A percentile compares a stretch with the other conserved stretches of the same genome.
These are phyloP conservation scores for Acanthisitta chloris DNA, from an alignment of 2,113 vertebrate genomes.

Conservation along the genomic window DNA sequence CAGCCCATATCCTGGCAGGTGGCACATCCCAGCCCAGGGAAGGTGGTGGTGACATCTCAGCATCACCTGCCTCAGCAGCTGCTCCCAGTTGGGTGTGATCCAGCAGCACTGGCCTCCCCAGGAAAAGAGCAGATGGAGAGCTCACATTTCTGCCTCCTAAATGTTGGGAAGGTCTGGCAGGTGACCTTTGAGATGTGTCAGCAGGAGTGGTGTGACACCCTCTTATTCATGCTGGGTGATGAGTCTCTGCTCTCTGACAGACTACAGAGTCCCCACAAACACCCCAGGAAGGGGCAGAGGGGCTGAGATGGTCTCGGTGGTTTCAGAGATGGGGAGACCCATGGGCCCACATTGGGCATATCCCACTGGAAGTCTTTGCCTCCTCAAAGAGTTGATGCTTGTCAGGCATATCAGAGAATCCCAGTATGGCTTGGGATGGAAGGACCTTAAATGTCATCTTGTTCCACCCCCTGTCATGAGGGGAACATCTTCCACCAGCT, in stretches of 20 bases:
- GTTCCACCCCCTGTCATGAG: neutral
- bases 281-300: neutral
- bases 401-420: neutral
- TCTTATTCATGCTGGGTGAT: neutral
- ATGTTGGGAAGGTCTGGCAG: neutral
- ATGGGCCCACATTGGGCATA: rapidly evolving
- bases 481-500: rapidly evolving
- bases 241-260: neutral
- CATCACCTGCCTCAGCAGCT: neutral
- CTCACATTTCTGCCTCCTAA: neutral
- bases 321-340: rapidly evolving
- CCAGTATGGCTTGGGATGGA: neutral
- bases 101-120: neutral
- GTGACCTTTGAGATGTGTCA: neutral
- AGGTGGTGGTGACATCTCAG: neutral
- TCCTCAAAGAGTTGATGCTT: neutral
- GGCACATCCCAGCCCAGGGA: neutral
- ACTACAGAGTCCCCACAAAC: neutral
- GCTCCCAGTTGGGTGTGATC: neutral
- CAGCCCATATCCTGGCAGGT: rapidly evolving
- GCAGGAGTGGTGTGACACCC: rapidly evolving
- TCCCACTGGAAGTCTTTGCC: neutral
- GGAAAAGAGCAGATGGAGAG: neutral
- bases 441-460: neutral
- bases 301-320: neutral